phyloP scores from a whole-genome alignment of 2,113 vertebrate genomes.

The Dromas ardeola region DNA sequence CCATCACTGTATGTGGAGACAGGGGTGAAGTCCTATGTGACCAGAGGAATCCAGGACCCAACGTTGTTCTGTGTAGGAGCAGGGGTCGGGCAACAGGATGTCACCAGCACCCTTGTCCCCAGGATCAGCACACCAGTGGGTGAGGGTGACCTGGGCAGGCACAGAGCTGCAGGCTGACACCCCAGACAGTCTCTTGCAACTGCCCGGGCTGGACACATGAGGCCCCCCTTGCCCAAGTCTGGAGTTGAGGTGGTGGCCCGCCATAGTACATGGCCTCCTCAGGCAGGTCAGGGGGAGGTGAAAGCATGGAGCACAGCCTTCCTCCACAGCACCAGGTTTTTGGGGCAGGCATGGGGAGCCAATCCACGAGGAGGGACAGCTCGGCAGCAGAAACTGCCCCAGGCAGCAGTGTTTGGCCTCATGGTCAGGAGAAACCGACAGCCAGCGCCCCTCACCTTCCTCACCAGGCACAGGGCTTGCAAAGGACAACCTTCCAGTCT shows the following conservation, averaged over 20 bases:
- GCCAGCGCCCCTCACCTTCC: neutral
- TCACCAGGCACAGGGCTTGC: neutral
- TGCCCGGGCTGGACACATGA: neutral
- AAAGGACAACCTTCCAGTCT: neutral
- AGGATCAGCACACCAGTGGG: accelerated
- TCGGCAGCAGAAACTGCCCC: neutral
- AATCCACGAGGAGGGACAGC: neutral
- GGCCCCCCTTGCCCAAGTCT: neutral
- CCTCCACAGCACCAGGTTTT: accelerated
- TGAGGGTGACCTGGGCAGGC: neutral
- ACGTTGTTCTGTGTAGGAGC: accelerated
- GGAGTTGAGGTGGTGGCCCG: neutral
- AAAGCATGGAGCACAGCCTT: accelerated
- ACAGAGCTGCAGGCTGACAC: neutral
- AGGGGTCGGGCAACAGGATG: accelerated
- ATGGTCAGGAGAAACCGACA: accelerated
- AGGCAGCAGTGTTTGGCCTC: neutral
- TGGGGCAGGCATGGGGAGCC: accelerated
- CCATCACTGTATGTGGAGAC: neutral
- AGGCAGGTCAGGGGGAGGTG: neutral
- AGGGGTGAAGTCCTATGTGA: accelerated
- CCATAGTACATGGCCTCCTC: neutral
- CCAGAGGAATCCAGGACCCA: neutral
- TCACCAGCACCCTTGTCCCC: neutral
- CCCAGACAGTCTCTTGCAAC: neutral